Evolutionary conservation across 2,113 vertebrate species (phyloP).

Genomic region (Chionodraco myersi): DNA sequence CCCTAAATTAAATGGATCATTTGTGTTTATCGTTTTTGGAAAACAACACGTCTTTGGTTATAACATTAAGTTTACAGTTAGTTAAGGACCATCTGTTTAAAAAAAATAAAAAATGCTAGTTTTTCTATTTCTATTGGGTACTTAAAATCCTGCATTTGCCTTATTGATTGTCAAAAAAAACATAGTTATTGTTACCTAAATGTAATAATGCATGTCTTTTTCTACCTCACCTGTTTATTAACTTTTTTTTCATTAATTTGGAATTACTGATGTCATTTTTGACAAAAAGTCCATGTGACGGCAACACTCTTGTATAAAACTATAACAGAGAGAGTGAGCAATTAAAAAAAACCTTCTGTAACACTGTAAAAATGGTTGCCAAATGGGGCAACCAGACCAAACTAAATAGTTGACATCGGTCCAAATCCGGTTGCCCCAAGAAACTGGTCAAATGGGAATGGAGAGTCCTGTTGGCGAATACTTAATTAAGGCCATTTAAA

Average conservation of each 20-base stretch:
- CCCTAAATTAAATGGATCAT: background rate
- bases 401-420: slow-evolving; percentile 17
- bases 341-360: background rate
- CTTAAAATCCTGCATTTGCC: background rate
- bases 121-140: background rate
- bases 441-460: background rate
- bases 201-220: background rate
- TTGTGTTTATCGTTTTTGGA: background rate
- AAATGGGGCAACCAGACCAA: slow-evolving; percentile 22
- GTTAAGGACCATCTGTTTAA: background rate
- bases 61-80: background rate
- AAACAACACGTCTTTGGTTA: background rate
- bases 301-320: background rate
- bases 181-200: background rate
- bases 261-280: background rate
- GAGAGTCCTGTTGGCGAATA: background rate
- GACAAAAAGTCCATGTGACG: background rate
- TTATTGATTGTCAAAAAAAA: background rate
- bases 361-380: background rate
- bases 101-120: background rate
- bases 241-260: background rate
- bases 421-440: background rate
- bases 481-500: background rate
- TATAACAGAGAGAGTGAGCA: background rate
- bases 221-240: slow-evolving; percentile 13